Evolutionary conservation across 2,888 invertebrate genomes (phyloP), one percentile per base, ranked within the genome.

Genomic region (Beris morrisii): DNA sequence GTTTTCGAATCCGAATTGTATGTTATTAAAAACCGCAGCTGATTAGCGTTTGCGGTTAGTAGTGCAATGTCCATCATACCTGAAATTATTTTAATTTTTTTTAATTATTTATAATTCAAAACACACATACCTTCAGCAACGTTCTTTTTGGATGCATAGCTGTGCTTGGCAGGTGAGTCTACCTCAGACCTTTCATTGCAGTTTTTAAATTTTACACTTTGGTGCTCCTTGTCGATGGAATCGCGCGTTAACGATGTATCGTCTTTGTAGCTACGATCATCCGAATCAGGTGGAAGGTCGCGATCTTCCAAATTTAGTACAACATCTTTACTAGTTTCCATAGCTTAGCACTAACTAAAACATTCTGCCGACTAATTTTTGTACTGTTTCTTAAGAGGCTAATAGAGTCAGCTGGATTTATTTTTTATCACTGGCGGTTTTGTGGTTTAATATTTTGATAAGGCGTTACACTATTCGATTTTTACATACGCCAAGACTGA

Each of bases 31-130:
- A 87, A 88, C 58, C 87, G 83, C 61, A 89, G 78, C 72, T 89
- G 89, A 76, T 88, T 88, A 0, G 88, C 88, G 76, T 89, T 89
- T 0, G 89, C 88, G 4, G 88, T 88, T 55, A 89, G 83, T 46
- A 89, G 76, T 0, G 88, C 88, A 46, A 89, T 85, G 73, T 89
- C 88, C 87, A 88, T 87, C 83, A 89, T 86, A 31, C 88, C 88
- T 65, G 38, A n/a, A 50, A 48, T n/a, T n/a, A n/a, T n/a, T n/a
- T n/a, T n/a, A n/a, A n/a, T n/a, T n/a, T n/a, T n/a, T 15, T 44
- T 56, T 30, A 58, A 13, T 9, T 22, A 9, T 22, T 43, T 12
- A 54, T 22, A 15, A 54, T 30, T 31, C 11, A 22, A 50, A 50
- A 7, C 3, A 22, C 3, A 50, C n/a, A 22, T 32, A 75, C 79